Conservation (phyloP, 2,113 vertebrate genomes). For the Microtus montanus region DNA sequence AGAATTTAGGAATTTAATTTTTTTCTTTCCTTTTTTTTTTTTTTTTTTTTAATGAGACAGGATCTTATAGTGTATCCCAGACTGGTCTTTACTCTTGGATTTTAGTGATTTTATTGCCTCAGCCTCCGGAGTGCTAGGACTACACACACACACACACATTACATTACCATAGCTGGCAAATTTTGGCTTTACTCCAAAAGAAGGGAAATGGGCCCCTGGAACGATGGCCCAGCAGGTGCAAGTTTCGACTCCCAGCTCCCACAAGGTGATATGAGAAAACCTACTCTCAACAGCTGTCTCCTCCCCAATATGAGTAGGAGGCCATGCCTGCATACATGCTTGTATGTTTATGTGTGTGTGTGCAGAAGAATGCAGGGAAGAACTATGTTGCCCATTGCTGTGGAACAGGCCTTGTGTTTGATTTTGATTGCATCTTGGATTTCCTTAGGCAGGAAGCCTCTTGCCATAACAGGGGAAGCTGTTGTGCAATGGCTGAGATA, state of each 20-base stretch:
- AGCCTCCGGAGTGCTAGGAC: background rate
- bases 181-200: conserved; percentile 16
- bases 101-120: background rate
- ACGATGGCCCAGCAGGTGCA: background rate
- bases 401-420: background rate
- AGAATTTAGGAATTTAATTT: background rate
- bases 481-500: background rate
- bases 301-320: background rate
- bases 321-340: background rate
- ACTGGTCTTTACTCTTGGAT: background rate
- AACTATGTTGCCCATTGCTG: background rate
- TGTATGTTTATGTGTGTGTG: background rate
- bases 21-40: background rate
- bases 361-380: background rate
- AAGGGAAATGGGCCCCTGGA: background rate
- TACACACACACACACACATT: background rate
- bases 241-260: background rate
- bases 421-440: background rate
- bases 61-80: background rate
- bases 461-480: background rate
- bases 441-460: background rate
- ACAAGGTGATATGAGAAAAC: background rate
- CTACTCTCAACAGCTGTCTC: background rate
- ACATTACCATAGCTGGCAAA: background rate
- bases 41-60: background rate